phyloP scores from a whole-genome alignment of 2,888 invertebrate genomes.

The Danaus chrysippus region DNA sequence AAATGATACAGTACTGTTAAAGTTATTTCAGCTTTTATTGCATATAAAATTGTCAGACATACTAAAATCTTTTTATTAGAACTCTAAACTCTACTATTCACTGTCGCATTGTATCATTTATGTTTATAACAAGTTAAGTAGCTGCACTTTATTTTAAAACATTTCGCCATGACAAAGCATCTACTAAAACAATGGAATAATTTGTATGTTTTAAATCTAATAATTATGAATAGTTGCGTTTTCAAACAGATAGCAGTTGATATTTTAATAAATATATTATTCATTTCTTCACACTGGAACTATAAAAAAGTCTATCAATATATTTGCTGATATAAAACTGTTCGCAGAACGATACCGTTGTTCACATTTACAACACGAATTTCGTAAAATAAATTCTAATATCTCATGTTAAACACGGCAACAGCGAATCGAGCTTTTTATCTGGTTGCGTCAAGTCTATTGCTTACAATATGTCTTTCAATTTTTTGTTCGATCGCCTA shows the following conservation, averaged over 20 bases:
- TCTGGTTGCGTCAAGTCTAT: conserved; percentile 63
- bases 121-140: background rate
- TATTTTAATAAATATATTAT: too few species aligned
- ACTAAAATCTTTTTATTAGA: conserved; percentile 3
- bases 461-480: conserved; percentile 63
- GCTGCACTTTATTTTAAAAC: background rate
- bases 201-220: background rate
- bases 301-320: background rate
- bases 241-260: too few species aligned
- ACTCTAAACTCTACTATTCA: background rate
- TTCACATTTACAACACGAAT: conserved; percentile 70
- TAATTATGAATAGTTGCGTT: too few species aligned
- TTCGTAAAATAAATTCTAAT: conserved; percentile 63
- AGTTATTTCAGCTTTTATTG: background rate
- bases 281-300: too few species aligned
- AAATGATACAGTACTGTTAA: background rate
- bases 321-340: conserved; percentile 10
- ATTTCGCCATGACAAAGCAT: background rate
- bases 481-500: conserved; percentile 69
- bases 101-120: background rate
- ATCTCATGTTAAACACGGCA: conserved; percentile 61
- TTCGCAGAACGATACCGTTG: conserved; percentile 39
- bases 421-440: conserved; percentile 49
- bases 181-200: background rate
- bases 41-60: conserved; percentile 3